phyloP scores from a whole-genome alignment of 64 coral and sea anemone genomes.

The Anthopleura sola region DNA sequence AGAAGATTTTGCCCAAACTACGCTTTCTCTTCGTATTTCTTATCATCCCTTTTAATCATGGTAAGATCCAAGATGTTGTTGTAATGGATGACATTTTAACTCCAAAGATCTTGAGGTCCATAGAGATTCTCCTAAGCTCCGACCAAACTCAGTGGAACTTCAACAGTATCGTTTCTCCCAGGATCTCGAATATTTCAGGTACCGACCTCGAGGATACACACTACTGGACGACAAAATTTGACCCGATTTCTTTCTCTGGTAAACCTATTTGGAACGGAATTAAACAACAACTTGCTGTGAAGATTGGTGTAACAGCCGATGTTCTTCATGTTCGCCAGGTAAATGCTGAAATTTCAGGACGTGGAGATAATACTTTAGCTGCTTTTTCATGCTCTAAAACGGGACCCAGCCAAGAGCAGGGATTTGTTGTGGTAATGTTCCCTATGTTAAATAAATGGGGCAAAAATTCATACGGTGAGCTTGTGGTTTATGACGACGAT shows the following conservation, averaged over 20 bases:
- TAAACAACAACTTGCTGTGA: neutral
- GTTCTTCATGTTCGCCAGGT: neutral
- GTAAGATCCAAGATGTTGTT: neutral
- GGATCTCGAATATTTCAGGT: neutral
- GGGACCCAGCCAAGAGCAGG: too few species aligned
- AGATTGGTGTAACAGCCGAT: neutral
- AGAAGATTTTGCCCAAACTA: neutral
- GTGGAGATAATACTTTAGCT: conserved; percentile 5
- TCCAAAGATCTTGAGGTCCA: conserved; percentile 3
- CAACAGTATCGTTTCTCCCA: neutral
- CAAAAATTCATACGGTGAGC: conserved; percentile 62
- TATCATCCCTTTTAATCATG: neutral
- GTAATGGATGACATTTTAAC: conserved; percentile 35
- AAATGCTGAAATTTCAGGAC: neutral
- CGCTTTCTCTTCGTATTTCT: neutral
- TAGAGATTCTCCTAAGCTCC: conserved; percentile 9
- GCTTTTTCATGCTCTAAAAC: neutral
- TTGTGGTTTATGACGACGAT: conserved; percentile 50
- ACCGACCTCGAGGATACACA: neutral
- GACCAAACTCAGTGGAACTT: conserved; percentile 60
- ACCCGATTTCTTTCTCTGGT: conserved; percentile 22
- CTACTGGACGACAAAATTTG: conserved; percentile 49
- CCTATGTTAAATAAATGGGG: conserved; percentile 49
- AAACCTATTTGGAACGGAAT: conserved; percentile 38
- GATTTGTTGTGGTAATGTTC: conserved; percentile 4